These are phyloP conservation scores for Danaus melanippus DNA, from an alignment of 1,140 invertebrate species.

Conservation along the genomic window DNA sequence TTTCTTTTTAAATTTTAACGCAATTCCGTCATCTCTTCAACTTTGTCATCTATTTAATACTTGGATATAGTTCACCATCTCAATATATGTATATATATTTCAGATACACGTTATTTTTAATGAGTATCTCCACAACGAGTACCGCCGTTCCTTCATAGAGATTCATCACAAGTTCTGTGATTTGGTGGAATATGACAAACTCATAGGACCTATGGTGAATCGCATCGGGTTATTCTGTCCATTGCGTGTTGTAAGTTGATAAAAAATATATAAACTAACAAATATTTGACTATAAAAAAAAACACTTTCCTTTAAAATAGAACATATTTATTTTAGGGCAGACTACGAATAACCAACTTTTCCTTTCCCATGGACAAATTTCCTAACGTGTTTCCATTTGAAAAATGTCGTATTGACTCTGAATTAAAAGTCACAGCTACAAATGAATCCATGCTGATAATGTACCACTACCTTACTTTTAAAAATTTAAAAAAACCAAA, in stretches of 20 bases:
- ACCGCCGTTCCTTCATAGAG: constrained; percentile 32
- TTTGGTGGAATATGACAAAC: constrained; percentile 19
- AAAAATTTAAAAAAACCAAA: constrained; percentile 9
- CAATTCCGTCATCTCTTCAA: too few species aligned
- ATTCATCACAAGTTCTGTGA: constrained; percentile 30
- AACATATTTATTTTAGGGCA: constrained; percentile 18
- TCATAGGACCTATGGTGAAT: not conserved
- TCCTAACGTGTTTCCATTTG: constrained; percentile 33
- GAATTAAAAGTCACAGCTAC: constrained; percentile 6
- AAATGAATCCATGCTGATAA: constrained; percentile 7
- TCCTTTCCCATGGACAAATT: constrained; percentile 24
- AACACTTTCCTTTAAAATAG: too few species aligned
- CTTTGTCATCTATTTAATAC: too few species aligned
- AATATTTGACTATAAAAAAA: constrained; percentile 2
- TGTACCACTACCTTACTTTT: constrained; percentile 12
- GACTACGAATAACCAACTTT: constrained; percentile 22
- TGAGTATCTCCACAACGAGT: constrained; percentile 34
- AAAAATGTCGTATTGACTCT: constrained; percentile 19
- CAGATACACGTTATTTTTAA: constrained; percentile 28
- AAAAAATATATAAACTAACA: too few species aligned
- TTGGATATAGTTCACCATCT: too few species aligned
- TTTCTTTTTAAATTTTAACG: too few species aligned
- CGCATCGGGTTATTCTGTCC: constrained; percentile 26
- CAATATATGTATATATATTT: constrained; percentile 7
- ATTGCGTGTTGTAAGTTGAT: constrained; percentile 23